phyloP scores from a whole-genome alignment of 2,113 vertebrate genomes.

The Xiphophorus hellerii region DNA sequence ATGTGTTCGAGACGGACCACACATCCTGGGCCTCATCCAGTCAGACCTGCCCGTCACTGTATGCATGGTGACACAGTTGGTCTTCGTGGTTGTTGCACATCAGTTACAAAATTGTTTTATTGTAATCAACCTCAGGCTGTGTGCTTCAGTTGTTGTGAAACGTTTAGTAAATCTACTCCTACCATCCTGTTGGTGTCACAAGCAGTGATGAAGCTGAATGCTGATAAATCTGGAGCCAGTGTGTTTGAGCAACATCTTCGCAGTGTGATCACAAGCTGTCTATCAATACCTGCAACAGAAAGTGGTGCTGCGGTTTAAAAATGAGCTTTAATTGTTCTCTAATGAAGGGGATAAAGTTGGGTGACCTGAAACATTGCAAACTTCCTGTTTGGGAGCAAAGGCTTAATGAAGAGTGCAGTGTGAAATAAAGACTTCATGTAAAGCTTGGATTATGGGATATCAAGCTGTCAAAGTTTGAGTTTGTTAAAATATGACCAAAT shows the following conservation, averaged over 20 bases:
- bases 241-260: not conserved
- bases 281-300: too few relatives aligned
- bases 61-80: not conserved
- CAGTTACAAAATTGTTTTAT: constrained; percentile 1
- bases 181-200: not conserved
- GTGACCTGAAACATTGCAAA: not conserved
- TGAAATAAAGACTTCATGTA: not conserved
- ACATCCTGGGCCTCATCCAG: too few relatives aligned
- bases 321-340: too few relatives aligned
- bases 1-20: too few relatives aligned
- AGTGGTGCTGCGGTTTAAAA: too few relatives aligned
- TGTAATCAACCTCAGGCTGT: not conserved
- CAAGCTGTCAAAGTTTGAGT: not conserved
- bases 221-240: not conserved
- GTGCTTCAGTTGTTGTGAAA: constrained; percentile 18
- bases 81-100: not conserved
- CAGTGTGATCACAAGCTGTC: too few relatives aligned
- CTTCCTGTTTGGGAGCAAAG: not conserved
- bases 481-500: too few relatives aligned
- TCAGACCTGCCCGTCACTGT: not conserved
- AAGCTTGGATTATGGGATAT: not conserved
- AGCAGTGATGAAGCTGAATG: not conserved
- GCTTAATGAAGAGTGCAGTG: not conserved
- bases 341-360: not conserved
- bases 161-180: not conserved